Evolutionary conservation across 2,113 vertebrate genomes (phyloP).

Genomic region (Herpailurus yagouaroundi): DNA sequence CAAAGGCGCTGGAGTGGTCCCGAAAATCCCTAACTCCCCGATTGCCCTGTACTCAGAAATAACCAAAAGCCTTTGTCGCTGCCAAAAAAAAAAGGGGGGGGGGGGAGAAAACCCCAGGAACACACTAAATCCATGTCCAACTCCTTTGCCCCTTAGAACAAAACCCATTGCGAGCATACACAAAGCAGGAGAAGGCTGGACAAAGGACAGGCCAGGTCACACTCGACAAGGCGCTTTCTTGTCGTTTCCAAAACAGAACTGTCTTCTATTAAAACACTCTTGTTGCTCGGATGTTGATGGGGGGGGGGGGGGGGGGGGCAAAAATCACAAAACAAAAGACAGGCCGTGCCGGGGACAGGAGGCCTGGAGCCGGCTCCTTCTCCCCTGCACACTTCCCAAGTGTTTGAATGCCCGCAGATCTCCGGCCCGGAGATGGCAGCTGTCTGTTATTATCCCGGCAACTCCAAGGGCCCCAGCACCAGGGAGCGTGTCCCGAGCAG

Average conservation of each 20-base stretch:
- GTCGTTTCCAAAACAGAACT: slow-evolving; percentile 78
- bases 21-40: not conserved
- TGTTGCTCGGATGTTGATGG: slow-evolving; percentile 71
- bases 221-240: slow-evolving; percentile 75
- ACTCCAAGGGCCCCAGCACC: slow-evolving; percentile 83
- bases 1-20: slow-evolving; percentile 36
- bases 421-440: slow-evolving; percentile 86
- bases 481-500: slow-evolving; percentile 87
- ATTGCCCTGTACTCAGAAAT: slow-evolving; percentile 54
- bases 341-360: not conserved
- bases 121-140: slow-evolving; percentile 77
- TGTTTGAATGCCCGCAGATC: slow-evolving; percentile 86
- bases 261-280: slow-evolving; percentile 72
- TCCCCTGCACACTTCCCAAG: slow-evolving; percentile 69
- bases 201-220: slow-evolving; percentile 77
- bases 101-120: slow-evolving; percentile 59
- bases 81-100: not conserved
- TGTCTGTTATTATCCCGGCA: slow-evolving; percentile 86
- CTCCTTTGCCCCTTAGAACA: slow-evolving; percentile 75
- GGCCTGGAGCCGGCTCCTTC: slow-evolving; percentile 69
- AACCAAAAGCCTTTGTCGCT: slow-evolving; percentile 53
- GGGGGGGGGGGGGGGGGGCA: slow-evolving; percentile 34
- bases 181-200: slow-evolving; percentile 66
- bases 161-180: slow-evolving; percentile 57
- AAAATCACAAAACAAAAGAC: slow-evolving; percentile 76